Conservation (phyloP, 1,140 invertebrate species). For the Eciton burchellii region DNA sequence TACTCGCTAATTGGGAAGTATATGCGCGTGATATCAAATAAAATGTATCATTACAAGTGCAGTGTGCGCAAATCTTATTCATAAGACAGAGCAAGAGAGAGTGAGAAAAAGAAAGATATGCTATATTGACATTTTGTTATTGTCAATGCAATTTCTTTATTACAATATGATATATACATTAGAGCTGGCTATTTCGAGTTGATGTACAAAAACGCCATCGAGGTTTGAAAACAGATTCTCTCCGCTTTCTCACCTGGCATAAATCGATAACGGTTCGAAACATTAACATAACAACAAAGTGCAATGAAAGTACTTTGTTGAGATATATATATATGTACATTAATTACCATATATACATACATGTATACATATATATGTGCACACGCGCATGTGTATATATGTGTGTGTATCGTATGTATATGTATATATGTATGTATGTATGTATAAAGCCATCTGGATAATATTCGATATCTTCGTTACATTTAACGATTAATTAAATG, state of each 20-base stretch:
- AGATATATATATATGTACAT: too few species aligned
- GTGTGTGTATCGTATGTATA: conserved; percentile 5
- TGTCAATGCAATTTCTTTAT: conserved; percentile 80
- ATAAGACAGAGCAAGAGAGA: too few species aligned
- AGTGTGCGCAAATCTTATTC: conserved; percentile 13
- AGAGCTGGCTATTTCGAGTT: conserved; percentile 63
- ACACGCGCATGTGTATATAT: conserved; percentile 1
- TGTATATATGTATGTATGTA: neutral
- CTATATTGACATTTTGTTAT: conserved; percentile 64
- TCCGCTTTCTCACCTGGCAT: conserved; percentile 19
- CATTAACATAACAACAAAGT: conserved; percentile 37
- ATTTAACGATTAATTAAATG: conserved; percentile 9
- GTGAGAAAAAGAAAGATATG: conserved; percentile 25
- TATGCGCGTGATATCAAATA: conserved; percentile 11
- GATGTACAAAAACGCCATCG: conserved; percentile 73
- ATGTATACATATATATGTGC: too few species aligned
- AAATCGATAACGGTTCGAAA: conserved; percentile 10
- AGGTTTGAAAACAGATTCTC: neutral
- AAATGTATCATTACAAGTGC: conserved; percentile 34
- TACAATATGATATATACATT: conserved; percentile 82
- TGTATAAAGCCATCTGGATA: conserved; percentile 26
- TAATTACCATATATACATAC: too few species aligned
- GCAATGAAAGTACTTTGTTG: conserved; percentile 17
- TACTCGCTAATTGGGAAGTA: neutral
- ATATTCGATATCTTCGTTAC: conserved; percentile 1